Percentiles rank a stretch among this genome's conserved stretches.
Evolutionary conservation across 2,797 vertebrate species (phyloP).

Genomic region (Allobates femoralis): DNA sequence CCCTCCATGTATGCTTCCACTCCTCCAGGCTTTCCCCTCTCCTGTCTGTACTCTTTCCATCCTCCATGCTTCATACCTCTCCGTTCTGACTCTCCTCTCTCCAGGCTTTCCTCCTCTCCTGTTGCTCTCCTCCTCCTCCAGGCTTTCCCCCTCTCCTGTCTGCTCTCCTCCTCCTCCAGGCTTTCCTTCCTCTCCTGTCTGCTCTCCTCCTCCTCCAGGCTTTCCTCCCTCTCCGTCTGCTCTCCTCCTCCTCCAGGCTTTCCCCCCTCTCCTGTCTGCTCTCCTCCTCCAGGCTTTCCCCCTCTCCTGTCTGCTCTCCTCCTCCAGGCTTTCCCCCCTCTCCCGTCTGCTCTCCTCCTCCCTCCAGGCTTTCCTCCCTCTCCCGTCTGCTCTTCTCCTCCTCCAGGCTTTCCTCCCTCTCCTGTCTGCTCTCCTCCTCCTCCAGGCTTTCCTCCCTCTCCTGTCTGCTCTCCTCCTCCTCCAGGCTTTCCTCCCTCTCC

Average conservation of each 20-base stretch:
- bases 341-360: slow-evolving; percentile 45
- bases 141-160: background rate
- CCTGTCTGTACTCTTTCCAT: too few relatives aligned
- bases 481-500: too few relatives aligned
- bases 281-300: too few relatives aligned
- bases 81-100: background rate
- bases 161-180: slow-evolving; percentile 16
- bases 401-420: background rate
- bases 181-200: background rate
- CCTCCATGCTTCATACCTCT: background rate
- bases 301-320: too few relatives aligned
- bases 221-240: background rate
- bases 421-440: background rate
- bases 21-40: too few relatives aligned
- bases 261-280: too few relatives aligned
- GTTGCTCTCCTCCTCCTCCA: background rate
- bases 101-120: slow-evolving; percentile 21
- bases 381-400: slow-evolving; percentile 23
- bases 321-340: background rate
- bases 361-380: slow-evolving; percentile 22
- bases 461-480: slow-evolving; percentile 41
- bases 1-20: too few relatives aligned
- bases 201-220: background rate
- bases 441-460: background rate
- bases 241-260: too few relatives aligned